Evolutionary conservation across 2,888 invertebrate genomes (phyloP).

Genomic region (Yponomeuta malinellus): DNA sequence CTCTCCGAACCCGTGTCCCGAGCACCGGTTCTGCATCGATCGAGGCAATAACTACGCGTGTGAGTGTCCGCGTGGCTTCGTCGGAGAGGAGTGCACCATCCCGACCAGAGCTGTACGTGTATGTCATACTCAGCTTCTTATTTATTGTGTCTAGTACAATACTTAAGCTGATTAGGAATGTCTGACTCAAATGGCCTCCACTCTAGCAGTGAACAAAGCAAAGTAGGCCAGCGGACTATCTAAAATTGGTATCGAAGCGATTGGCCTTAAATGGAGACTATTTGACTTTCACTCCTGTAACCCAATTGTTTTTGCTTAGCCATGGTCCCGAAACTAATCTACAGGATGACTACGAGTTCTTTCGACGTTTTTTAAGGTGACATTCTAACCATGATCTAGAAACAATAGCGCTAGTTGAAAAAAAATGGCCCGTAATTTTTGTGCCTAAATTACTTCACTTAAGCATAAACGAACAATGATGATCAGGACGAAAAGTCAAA

Average conservation of each 20-base stretch:
- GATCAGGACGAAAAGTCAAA: too few relatives aligned
- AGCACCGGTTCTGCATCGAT: slow-evolving; percentile 81
- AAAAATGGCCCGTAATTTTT: too few relatives aligned
- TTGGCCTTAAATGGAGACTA: not conserved
- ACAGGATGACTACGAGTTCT: not conserved
- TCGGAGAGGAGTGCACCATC: slow-evolving; percentile 81
- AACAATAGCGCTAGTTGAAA: too few relatives aligned
- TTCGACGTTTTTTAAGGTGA: too few relatives aligned
- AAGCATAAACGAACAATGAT: too few relatives aligned
- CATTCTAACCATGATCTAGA: too few relatives aligned
- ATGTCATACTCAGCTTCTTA: not conserved
- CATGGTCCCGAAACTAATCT: not conserved
- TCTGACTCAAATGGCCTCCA: not conserved
- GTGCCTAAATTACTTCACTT: too few relatives aligned
- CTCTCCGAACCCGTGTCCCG: slow-evolving; percentile 81
- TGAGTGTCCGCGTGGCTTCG: slow-evolving; percentile 82
- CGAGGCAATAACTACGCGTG: slow-evolving; percentile 84
- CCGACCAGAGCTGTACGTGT: slow-evolving; percentile 78
- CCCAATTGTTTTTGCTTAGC: not conserved
- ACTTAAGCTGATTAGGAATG: not conserved
- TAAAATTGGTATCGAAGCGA: not conserved
- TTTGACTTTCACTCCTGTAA: not conserved
- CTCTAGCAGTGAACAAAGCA: not conserved
- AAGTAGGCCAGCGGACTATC: not conserved
- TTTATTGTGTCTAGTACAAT: not conserved